phyloP scores from a whole-genome alignment of 2,888 invertebrate genomes.

The Drosophila demipolita region DNA sequence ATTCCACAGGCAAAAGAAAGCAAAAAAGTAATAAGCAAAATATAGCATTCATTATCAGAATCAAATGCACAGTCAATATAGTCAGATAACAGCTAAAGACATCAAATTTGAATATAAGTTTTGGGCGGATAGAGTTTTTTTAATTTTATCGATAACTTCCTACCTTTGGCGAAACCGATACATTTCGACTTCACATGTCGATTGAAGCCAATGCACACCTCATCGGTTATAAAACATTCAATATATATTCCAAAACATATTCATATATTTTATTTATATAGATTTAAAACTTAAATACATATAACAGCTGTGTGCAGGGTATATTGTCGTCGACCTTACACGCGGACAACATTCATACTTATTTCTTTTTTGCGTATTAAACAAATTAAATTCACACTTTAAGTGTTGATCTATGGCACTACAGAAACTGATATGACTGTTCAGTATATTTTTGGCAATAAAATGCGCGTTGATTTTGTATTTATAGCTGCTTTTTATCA shows the following conservation, averaged over 20 bases:
- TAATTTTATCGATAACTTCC: background rate
- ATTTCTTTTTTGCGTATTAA: constrained; percentile 59
- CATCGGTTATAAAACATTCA: background rate
- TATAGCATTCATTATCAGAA: background rate
- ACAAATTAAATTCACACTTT: constrained; percentile 60
- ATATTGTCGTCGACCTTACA: background rate
- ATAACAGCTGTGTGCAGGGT: background rate
- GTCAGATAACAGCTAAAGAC: background rate
- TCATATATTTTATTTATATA: background rate
- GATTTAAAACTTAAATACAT: background rate
- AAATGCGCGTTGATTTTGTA: constrained; percentile 3
- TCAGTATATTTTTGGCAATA: constrained; percentile 16
- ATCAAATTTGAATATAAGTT: background rate
- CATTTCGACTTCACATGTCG: background rate
- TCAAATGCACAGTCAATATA: background rate
- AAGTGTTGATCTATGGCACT: constrained; percentile 49
- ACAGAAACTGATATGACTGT: constrained; percentile 53
- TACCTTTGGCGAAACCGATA: background rate
- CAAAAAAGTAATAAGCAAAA: background rate
- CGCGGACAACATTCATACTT: background rate
- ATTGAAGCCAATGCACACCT: background rate
- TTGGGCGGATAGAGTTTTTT: background rate
- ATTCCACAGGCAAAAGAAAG: background rate
- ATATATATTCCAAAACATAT: background rate
- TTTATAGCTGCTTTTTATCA: constrained; percentile 33